Percentiles rank a stretch among this genome's conserved stretches.
Conservation (phyloP, 2,888 invertebrate genomes). For the Icerya purchasi region DNA sequence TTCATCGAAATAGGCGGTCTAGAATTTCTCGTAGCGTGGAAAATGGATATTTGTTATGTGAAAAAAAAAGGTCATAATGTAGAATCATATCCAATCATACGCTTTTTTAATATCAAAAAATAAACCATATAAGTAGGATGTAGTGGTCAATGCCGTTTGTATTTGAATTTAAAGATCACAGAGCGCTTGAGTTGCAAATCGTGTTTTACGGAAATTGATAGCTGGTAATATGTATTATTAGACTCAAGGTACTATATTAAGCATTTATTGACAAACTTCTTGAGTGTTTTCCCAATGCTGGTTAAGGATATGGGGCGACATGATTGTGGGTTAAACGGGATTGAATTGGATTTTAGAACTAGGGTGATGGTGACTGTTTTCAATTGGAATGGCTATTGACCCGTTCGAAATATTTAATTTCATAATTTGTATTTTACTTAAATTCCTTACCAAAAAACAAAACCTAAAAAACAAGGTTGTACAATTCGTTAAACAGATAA, state of each 20-base stretch:
- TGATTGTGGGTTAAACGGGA: background rate
- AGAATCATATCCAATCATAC: background rate
- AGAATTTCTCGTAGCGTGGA: too few species aligned
- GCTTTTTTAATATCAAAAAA: background rate
- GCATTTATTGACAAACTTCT: background rate
- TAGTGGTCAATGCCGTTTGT: background rate
- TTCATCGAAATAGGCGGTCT: too few species aligned
- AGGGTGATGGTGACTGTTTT: background rate
- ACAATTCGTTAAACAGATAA: too few species aligned
- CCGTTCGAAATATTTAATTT: background rate
- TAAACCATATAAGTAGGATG: background rate
- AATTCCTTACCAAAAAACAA: too few species aligned
- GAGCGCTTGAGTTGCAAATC: background rate
- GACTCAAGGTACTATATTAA: background rate
- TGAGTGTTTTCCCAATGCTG: background rate
- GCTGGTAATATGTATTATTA: too few species aligned
- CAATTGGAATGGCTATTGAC: background rate
- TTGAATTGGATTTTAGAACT: background rate
- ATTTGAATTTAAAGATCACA: background rate
- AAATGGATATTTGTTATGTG: too few species aligned
- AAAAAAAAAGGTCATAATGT: too few species aligned
- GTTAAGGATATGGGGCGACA: background rate
- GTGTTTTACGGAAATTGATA: background rate
- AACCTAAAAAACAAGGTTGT: too few species aligned
- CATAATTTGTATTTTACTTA: too few species aligned